These are phyloP conservation scores for Bembecia ichneumoniformis DNA, from an alignment of 2,888 invertebrate genomes.

Conservation along the genomic window DNA sequence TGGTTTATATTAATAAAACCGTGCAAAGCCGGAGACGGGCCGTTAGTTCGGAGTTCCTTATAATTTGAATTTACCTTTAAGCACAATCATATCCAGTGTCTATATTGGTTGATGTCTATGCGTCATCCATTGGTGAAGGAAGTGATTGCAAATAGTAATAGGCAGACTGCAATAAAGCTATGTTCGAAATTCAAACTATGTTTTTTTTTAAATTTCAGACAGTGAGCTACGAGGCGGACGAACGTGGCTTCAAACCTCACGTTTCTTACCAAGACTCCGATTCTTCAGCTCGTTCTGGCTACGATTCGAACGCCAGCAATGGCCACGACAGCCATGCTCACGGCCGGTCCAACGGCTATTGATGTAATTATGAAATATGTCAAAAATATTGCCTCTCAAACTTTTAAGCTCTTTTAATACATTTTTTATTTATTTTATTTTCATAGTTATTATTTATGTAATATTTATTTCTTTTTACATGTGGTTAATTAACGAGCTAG, in stretches of 20 bases:
- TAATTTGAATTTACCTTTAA: too few species aligned
- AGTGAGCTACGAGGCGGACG: slow-evolving; percentile 78
- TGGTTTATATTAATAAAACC: too few species aligned
- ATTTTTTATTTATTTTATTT: slow-evolving; percentile 11
- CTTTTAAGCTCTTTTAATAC: slow-evolving; percentile 12
- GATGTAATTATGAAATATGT: background rate
- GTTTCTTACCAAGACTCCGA: slow-evolving; percentile 75
- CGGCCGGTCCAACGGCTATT: slow-evolving; percentile 12
- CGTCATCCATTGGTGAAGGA: background rate
- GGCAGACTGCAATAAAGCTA: background rate
- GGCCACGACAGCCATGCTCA: slow-evolving; percentile 19
- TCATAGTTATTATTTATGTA: background rate
- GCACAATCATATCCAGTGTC: too few species aligned
- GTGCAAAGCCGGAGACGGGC: too few species aligned
- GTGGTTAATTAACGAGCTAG: slow-evolving; percentile 11
- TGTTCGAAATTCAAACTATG: slow-evolving; percentile 4
- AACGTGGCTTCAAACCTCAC: slow-evolving; percentile 76
- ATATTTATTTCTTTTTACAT: background rate
- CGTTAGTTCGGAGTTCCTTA: too few species aligned
- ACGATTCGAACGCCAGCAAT: slow-evolving; percentile 42
- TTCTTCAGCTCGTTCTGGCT: slow-evolving; percentile 37
- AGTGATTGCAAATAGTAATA: background rate
- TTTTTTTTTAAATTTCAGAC: slow-evolving; percentile 45
- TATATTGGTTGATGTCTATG: background rate
- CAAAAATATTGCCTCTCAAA: slow-evolving; percentile 11